Evolutionary conservation across 2,888 invertebrate species (phyloP), one percentile per base, ranked within the genome.

Genomic region (Leuctra nigra): DNA sequence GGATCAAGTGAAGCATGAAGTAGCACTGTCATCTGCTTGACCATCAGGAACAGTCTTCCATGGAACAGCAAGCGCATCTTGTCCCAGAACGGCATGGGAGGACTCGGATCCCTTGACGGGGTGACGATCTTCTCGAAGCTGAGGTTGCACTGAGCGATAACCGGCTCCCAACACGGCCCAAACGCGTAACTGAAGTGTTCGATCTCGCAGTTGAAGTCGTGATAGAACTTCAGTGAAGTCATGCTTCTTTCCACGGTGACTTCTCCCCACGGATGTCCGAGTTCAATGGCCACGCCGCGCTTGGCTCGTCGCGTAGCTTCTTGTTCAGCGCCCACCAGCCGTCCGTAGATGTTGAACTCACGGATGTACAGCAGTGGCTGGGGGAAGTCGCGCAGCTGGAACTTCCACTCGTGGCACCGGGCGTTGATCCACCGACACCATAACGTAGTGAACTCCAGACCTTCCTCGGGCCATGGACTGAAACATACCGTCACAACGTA

Each of bases 111-210:
- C 57, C 86, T 77, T 0, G 96, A 94, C 0, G 89, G 88, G 0
- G 89, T 82, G 2, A 87, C 80, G 14, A 91, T 91, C 71, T 89
- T 89, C 68, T 95, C 94, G 72, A 94, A 89, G 61, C 87, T 82
- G 11, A 90, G 74, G 68, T 91, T 91, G 73, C 89, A 89, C 67
- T 93, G 91, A 0, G 94, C 91, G 56, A 94, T 85, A 14, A 92
- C 93, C 0, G 99, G 97, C 69, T 99, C 99, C 99, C 99, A 99
- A 71, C 98, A 98, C 0, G 98, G 96, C 0, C 99, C 99, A 69
- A 99, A 98, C 0, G 97, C 95, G 70, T 95, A 91, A 68, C 88
- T 87, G 69, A 84, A 91, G 63, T 87, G 85, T 54, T 89, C 86
- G 66, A 94, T 83, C 70, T 95, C 94, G 75, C 93, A 93, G 72